Base-by-base conservation (phyloP, 1,140 invertebrate species). In the Gerris buenoi region DNA sequence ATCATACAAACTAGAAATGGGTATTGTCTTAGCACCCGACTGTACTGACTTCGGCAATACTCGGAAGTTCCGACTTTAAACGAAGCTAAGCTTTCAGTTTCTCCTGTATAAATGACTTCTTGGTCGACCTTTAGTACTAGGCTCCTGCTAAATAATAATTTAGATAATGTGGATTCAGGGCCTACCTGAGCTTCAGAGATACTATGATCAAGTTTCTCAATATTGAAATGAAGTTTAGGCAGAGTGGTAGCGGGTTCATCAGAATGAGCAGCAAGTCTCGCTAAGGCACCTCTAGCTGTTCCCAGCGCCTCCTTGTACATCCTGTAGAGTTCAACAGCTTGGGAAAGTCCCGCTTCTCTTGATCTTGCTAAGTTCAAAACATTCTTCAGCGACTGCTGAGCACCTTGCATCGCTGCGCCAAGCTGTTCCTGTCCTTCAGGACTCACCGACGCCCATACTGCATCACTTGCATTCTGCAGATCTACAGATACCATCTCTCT, bases 381-480 rank as follows among this genome's bases (percentile, higher is more conserved):
- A 67, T 91, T 91, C 73, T 91, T 89, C 68, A 92, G 73, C 1
- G 87, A 73, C 70, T 90, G 88, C 27, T 86, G 88, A 69, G 89
- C 84, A 68, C 88, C 83, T 61, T 89, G 85, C 67, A 90, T 85
- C 71, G 91, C 88, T 0, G 84, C 82, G 14, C 86, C 87, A 1
- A 93, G 74, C 70, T 89, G 87, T 68, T 92, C 88, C 72, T 93
- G 90, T 73, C 91, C 88, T 2, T 84, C 81, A 46, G 84, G 81
- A 23, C 84, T 86, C 14, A 93, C 76, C 0, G 90, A 92, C 1
- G 90, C 87, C 87, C 89, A 91, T 59, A 94, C 92, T 73, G 89
- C 88, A 72, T 94, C 89, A 2, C 88, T 88, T 5, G 86, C 84
- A 65, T 90, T 86, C 73, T 91, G 88, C 70, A 93, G 88, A 66